phyloP scores from a whole-genome alignment of 2,797 vertebrate genomes.

The Cynopterus sphinx region DNA sequence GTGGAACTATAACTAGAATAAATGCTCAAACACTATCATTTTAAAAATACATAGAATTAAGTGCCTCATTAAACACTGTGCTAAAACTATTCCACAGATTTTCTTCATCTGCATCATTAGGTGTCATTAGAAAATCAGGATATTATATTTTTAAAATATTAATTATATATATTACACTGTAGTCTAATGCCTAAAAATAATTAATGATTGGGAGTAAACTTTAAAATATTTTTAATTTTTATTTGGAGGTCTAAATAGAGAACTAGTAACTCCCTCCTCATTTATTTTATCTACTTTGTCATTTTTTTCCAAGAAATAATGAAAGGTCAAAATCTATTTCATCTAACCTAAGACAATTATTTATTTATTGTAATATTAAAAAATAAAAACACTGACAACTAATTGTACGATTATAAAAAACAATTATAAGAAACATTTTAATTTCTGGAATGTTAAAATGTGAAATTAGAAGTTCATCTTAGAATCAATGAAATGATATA shows the following conservation, averaged over 20 bases:
- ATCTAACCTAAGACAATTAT: neutral
- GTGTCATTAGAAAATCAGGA: constrained; percentile 50
- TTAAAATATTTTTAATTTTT: constrained; percentile 1
- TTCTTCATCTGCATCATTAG: neutral
- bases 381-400: neutral
- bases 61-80: neutral
- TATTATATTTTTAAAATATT: constrained; percentile 37
- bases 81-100: neutral
- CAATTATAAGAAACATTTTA: constrained; percentile 38
- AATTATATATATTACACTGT: neutral
- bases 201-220: constrained; percentile 14
- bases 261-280: neutral
- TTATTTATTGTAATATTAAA: neutral
- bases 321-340: neutral
- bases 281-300: neutral
- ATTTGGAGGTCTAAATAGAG: neutral
- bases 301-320: neutral
- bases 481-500: neutral
- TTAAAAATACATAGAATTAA: neutral
- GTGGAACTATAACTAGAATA: neutral
- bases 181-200: constrained; percentile 1
- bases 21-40: neutral
- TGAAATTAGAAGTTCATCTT: neutral
- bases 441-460: constrained; percentile 14
- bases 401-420: neutral